Percentiles rank a stretch among this genome's conserved stretches.
These are phyloP conservation scores for Barnardius zonarius DNA, from an alignment of 2,113 vertebrate genomes.

Conservation along the genomic window DNA sequence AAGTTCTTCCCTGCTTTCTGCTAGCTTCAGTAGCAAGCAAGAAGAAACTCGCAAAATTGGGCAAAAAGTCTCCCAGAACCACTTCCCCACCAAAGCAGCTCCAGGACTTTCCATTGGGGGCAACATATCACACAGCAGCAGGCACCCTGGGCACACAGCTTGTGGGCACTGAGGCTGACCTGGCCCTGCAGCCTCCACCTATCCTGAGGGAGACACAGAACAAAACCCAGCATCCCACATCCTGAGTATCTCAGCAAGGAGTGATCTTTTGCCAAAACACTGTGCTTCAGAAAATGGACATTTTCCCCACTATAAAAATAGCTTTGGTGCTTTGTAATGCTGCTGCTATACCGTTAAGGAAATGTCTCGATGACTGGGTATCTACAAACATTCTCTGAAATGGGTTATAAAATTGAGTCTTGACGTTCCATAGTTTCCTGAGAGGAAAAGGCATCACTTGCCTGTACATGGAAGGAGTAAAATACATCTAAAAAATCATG, in stretches of 20 bases:
- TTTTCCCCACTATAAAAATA: neutral
- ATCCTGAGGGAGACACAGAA: neutral
- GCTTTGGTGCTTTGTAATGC: neutral
- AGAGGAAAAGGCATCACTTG: neutral
- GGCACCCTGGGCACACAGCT: neutral
- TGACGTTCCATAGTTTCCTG: neutral
- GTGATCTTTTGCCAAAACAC: neutral
- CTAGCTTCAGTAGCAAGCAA: neutral
- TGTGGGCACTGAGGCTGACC: accelerated
- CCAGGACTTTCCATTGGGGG: neutral
- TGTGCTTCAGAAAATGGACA: neutral
- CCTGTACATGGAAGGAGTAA: neutral
- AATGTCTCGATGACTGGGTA: neutral
- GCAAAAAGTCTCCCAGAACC: neutral
- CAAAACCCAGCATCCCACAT: neutral
- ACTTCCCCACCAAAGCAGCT: neutral
- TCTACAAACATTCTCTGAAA: neutral
- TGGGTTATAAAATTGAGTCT: neutral
- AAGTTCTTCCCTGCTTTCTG: neutral
- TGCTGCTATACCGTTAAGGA: neutral
- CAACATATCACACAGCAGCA: neutral
- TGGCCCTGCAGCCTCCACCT: neutral
- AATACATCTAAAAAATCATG: neutral
- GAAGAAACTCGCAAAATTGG: neutral
- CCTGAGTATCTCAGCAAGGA: neutral